These are phyloP conservation scores for Cotesia typhae DNA, from an alignment of 1,140 invertebrate genomes.

Conservation along the genomic window DNA sequence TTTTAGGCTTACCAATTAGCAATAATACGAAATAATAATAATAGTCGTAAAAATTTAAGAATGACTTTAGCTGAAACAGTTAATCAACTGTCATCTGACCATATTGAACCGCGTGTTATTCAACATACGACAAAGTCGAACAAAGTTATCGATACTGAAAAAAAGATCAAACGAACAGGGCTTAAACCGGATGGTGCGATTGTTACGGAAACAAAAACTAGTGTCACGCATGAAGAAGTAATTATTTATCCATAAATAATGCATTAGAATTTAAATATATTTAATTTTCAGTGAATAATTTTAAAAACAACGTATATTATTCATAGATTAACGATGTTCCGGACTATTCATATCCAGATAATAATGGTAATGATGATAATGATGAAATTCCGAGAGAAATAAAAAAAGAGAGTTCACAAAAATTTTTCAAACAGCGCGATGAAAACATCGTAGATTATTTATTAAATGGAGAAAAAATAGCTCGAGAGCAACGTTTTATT, in stretches of 20 bases:
- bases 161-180: slow-evolving; percentile 73
- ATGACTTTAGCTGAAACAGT: slow-evolving; percentile 72
- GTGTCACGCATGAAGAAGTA: slow-evolving; percentile 83
- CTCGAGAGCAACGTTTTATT: slow-evolving; percentile 79
- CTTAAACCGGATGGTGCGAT: slow-evolving; percentile 81
- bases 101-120: slow-evolving; percentile 74
- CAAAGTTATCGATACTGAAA: slow-evolving; percentile 85
- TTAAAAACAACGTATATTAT: not conserved
- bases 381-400: slow-evolving; percentile 61
- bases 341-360: slow-evolving; percentile 72
- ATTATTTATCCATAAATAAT: slow-evolving; percentile 9
- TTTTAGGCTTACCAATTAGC: slow-evolving; percentile 77
- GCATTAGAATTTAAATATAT: not conserved
- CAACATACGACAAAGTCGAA: slow-evolving; percentile 79
- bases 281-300: not conserved
- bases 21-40: slow-evolving; percentile 66
- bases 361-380: slow-evolving; percentile 65
- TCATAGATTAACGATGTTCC: slow-evolving; percentile 72
- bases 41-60: slow-evolving; percentile 75
- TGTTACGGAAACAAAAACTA: slow-evolving; percentile 82
- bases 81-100: slow-evolving; percentile 66
- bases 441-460: slow-evolving; percentile 81
- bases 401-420: slow-evolving; percentile 68
- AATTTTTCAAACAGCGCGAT: slow-evolving; percentile 64
- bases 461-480: slow-evolving; percentile 76